Base-by-base conservation (phyloP, 2,888 invertebrate genomes). In the Euproctis similis region DNA sequence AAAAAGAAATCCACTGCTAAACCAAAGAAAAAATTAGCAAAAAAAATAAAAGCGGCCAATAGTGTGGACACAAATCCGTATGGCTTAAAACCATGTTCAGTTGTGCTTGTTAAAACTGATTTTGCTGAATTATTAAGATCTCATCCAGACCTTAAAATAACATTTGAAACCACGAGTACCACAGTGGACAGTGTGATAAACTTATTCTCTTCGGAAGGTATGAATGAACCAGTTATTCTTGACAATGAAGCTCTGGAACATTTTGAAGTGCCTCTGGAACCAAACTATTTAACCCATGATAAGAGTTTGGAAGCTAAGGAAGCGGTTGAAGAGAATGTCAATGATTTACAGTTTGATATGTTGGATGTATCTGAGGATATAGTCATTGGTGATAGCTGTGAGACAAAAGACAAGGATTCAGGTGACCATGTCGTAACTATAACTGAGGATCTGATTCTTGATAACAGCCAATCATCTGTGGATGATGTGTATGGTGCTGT, bases 331-430 rank as follows among this genome's bases (percentile, higher is more conserved):
- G 56, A 53, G 4, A 18, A 30, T 14, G 52, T 57, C 3, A 72
- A 65, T 45, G 73, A 76, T 26, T 48, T 81, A 18, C 75, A 77
- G 22, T 70, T 84, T 46, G 82, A 82, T 34, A 81, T 82, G 81
- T 56, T 84, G 31, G 82, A 82, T 53, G 81, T 82, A 1, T 84
- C 81, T 1, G 84, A 82, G 45, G 82, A 82, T 36, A 82, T 84
- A 30, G 66, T 76, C 1, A 77, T 84, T 34, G 81, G 73, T 1
- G 74, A 74, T 18, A 65, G 44, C 30, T 69, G 62, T 51, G 78
- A 80, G 30, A 46, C 65, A 0, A 78, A 78, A 28, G 68, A 69
- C 23, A 76, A 72, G 39, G 62, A 58, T 26, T 30, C 39, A 1
- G 43, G 45, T 12, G 67, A 55, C 16, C 53, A 46, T 9, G 4